These are phyloP conservation scores for Charaxes varanes DNA, from an alignment of 1,140 invertebrate species.

Conservation along the genomic window DNA sequence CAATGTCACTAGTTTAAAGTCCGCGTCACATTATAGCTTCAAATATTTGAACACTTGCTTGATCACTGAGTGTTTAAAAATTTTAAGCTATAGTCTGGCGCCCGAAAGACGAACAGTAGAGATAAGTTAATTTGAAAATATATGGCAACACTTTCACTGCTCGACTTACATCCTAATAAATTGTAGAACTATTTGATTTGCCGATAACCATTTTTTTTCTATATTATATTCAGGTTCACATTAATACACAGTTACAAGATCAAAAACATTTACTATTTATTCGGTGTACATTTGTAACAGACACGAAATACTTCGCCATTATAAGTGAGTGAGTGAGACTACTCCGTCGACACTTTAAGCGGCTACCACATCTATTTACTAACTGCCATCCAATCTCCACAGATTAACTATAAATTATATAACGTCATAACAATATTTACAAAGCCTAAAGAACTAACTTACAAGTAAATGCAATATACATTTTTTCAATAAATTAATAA, in stretches of 20 bases:
- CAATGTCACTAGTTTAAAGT: conserved; percentile 23
- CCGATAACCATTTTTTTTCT: conserved; percentile 15
- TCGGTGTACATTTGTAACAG: conserved; percentile 50
- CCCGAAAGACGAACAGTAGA: conserved; percentile 29
- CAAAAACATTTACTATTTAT: conserved; percentile 54
- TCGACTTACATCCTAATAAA: conserved; percentile 28
- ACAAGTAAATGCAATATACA: conserved; percentile 70
- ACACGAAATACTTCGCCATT: conserved; percentile 40
- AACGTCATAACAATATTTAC: conserved; percentile 74
- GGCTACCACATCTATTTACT: conserved; percentile 61
- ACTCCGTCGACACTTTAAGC: conserved; percentile 59
- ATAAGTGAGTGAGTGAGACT: conserved; percentile 58
- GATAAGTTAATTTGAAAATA: conserved; percentile 23
- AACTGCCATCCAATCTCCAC: conserved; percentile 44
- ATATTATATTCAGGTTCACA: conserved; percentile 43
- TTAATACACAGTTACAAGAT: conserved; percentile 60
- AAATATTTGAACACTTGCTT: too few relatives aligned
- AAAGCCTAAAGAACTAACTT: conserved; percentile 71
- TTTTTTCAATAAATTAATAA: conserved; percentile 64
- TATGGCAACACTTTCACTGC: conserved; percentile 24
- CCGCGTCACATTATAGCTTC: too few relatives aligned
- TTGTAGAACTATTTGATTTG: conserved; percentile 25
- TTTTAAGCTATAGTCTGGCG: too few relatives aligned
- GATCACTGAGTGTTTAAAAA: too few relatives aligned
- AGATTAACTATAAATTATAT: conserved; percentile 71